phyloP scores from a whole-genome alignment of 2,888 invertebrate species.

The Strigamia transsilvanica region DNA sequence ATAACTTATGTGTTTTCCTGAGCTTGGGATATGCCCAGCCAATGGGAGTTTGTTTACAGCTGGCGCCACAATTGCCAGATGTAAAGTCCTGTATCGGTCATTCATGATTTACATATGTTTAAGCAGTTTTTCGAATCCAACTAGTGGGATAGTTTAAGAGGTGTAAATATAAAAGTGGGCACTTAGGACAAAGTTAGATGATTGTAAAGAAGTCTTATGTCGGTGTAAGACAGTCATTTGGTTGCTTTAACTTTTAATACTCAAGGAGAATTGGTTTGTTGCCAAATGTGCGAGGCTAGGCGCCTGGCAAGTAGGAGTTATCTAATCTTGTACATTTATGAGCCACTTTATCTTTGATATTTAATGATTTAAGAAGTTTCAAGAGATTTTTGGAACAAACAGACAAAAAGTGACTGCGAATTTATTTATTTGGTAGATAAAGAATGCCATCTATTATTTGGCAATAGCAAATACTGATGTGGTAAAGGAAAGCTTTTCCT shows the following conservation, averaged over 20 bases:
- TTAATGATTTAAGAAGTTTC: conserved; percentile 35
- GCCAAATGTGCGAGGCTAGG: conserved; percentile 24
- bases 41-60: too few species aligned
- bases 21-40: too few species aligned
- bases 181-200: not conserved
- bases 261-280: not conserved
- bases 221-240: conserved; percentile 2
- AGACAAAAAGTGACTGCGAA: not conserved
- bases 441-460: conserved; percentile 1
- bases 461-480: not conserved
- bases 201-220: not conserved
- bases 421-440: conserved; percentile 20
- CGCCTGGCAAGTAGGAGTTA: not conserved
- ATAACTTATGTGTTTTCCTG: too few species aligned
- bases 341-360: not conserved
- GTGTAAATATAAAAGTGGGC: not conserved
- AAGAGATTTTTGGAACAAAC: not conserved
- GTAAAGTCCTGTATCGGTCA: too few species aligned
- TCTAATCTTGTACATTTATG: conserved; percentile 27
- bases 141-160: not conserved
- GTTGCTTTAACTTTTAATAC: conserved; percentile 17
- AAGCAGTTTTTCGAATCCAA: not conserved
- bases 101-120: not conserved
- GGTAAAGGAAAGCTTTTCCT: not conserved
- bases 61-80: too few species aligned